Evolutionary conservation across 2,888 invertebrate genomes (phyloP).

Genomic region (Drosophila aldrichi): DNA sequence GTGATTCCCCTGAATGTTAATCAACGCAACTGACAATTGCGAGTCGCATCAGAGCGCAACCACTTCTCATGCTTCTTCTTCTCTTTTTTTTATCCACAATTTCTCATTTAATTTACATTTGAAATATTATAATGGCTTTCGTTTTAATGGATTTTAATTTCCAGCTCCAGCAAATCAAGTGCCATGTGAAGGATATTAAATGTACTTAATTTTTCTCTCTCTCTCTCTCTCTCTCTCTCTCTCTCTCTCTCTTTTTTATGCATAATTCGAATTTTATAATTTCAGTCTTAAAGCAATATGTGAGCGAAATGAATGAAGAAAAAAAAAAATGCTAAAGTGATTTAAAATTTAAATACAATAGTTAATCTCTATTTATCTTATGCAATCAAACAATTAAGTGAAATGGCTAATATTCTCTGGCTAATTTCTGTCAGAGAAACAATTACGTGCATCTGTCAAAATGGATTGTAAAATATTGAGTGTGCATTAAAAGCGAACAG

Average conservation of each 20-base stretch:
- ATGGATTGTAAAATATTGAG: neutral
- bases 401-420: neutral
- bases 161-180: constrained; percentile 33
- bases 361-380: neutral
- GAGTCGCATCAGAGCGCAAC: neutral
- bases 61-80: neutral
- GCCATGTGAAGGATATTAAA: constrained; percentile 3
- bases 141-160: constrained; percentile 67
- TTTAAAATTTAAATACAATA: neutral
- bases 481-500: neutral
- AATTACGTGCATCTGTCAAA: neutral
- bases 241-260: too few species aligned
- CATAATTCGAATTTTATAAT: neutral
- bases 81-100: constrained; percentile 10
- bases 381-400: neutral
- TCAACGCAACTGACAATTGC: constrained; percentile 40
- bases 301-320: neutral
- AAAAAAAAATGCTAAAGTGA: neutral
- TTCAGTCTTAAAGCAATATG: neutral
- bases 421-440: neutral
- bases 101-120: constrained; percentile 31
- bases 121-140: constrained; percentile 61
- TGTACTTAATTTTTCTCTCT: neutral
- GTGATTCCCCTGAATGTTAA: constrained; percentile 64
- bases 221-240: too few species aligned